A percentile compares a stretch with the other conserved stretches of the same genome.
These are phyloP conservation scores for Stomatorhinus walkeri DNA, from an alignment of 2,797 vertebrate species.

Conservation along the genomic window DNA sequence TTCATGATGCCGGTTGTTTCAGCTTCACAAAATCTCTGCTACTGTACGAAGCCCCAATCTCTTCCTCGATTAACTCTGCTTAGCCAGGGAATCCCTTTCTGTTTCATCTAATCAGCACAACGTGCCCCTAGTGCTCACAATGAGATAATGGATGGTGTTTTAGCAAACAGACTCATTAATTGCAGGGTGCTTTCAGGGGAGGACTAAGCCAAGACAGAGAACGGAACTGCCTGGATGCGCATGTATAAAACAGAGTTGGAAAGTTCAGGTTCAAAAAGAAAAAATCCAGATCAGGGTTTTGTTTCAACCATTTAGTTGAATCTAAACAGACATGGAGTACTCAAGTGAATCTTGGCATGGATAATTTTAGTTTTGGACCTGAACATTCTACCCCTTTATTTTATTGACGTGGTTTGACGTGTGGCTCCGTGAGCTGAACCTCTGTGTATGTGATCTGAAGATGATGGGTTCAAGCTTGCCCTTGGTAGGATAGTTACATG, in stretches of 20 bases:
- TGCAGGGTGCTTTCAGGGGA: not conserved
- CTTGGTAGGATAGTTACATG: not conserved
- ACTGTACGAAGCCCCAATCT: not conserved
- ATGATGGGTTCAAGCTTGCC: not conserved
- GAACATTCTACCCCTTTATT: not conserved
- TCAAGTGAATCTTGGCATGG: not conserved
- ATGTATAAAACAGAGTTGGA: not conserved
- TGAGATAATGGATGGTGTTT: constrained; percentile 9
- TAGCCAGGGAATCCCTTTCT: not conserved
- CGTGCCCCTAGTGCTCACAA: not conserved
- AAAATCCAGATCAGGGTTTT: not conserved
- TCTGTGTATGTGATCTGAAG: not conserved
- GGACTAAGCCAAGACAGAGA: not conserved
- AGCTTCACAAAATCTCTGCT: not conserved
- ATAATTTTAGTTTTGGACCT: not conserved
- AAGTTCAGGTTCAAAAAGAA: not conserved
- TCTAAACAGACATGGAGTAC: not conserved
- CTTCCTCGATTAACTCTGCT: not conserved
- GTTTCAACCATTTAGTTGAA: not conserved
- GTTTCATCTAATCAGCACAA: not conserved
- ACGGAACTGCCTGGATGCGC: not conserved
- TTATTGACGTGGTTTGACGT: not conserved
- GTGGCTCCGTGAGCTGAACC: not conserved
- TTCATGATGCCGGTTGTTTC: not conserved
- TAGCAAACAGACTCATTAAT: not conserved